Base-by-base conservation (phyloP, 2,888 invertebrate genomes). In the Axea sp. region DNA sequence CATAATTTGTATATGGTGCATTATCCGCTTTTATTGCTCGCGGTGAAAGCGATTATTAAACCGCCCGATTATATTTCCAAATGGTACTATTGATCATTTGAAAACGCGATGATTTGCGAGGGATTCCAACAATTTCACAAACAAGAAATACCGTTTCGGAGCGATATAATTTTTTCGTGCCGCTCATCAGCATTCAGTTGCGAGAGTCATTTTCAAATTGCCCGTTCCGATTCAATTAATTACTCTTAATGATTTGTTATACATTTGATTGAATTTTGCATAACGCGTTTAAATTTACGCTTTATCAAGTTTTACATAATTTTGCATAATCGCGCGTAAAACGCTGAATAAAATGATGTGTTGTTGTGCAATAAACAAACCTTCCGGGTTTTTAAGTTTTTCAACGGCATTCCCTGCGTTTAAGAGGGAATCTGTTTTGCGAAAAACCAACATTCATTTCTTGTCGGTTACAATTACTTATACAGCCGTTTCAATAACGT, bases 41-140 rank as follows among this genome's bases (percentile, higher is more conserved):
- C 14, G 53, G 60, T 53, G 69, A 69, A 69, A 69, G 69, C 60
- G 51, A 59, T 59, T 30, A 69, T 59, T 60, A 19, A 37, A 69
- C 22, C 7, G 28, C 24, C 7, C 22, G 26, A 57, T 39, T 47
- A 30, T 37, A 53, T 47, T 55, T 55, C 28, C 6, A 31, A 26
- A n/a, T 17, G 35, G 17, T 47, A 35, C 47, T 43, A 57, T 43
- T 57, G 33, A 33, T 35, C 33, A 55, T 26, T 28, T n/a, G 19
- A 24, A 39, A 55, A 59, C 17, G 33, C 8, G 45, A 45, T 35
- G 59, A 59, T 59, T 45, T 45, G 8, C 24, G 24, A 28, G n/a
- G n/a, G n/a, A n/a, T n/a, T n/a, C n/a, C n/a, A n/a, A n/a, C n/a
- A n/a, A n/a, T n/a, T n/a, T n/a, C n/a, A n/a, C n/a, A n/a, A n/a